Evolutionary conservation across 2,888 invertebrate genomes (phyloP), one percentile per base, ranked within the genome.

Genomic region (Stomorhina lunata): DNA sequence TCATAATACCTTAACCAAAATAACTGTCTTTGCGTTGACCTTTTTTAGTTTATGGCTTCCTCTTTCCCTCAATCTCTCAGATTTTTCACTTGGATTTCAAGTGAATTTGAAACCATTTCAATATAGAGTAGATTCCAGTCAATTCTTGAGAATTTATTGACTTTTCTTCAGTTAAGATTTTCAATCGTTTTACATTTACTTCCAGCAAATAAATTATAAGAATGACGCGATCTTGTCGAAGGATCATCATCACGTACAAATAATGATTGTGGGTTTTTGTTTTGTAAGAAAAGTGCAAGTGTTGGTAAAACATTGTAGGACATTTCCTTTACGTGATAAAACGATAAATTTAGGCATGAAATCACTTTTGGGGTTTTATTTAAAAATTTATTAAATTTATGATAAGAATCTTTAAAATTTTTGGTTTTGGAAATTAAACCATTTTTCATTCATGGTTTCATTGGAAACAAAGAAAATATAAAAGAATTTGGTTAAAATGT

Each of bases 11-110:
- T n/a, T n/a, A n/a, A n/a, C n/a, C 25, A 25, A 27, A 27, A 37
- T 66, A 32, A 20, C 86, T 66, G 22, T 53, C 65, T 59, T 17
- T 53, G 45, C n/a, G 22, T 15, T 53, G 45, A 22, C 29, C 17
- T 20, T 48, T 69, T 75, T 2, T 81, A 71, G 81, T 83, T 83
- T 80, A 82, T 79, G 79, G 82, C 66, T 82, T 82, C 82, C 82
- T 79, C 69, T 69, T 27, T 65, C 40, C 7, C 15, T 37, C 37
- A 4, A 0, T 66, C 20, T 22, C 50, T 32, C 34, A 12, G 66
- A 68, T 48, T 68, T 68, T 32, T 17, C 15, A 53, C 43, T 66
- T 66, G 9, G 61, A 66, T 79, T 82, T 82, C 82, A 45, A 40
- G 50, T 43, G 55, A 82, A 82, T 53, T 25, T n/a, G n/a, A 75